These are phyloP conservation scores for Thymelicus sylvestris DNA, from an alignment of 2,888 invertebrate genomes.

Conservation along the genomic window DNA sequence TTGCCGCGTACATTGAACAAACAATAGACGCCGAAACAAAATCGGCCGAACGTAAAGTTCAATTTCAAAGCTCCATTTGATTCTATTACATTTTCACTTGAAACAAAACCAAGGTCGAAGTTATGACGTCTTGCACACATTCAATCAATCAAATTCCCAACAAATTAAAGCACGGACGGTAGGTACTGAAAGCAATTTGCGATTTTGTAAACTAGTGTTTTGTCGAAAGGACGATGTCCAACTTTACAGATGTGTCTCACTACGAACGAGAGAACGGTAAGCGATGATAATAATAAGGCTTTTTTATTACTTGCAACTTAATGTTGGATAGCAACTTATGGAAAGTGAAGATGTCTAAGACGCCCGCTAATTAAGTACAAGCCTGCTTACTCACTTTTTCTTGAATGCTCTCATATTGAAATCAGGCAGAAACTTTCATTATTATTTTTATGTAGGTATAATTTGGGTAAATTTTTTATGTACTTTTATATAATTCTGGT, in stretches of 20 bases:
- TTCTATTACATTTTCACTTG: neutral
- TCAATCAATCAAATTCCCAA: constrained; percentile 30
- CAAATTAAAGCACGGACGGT: constrained; percentile 25
- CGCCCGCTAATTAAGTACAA: too few species aligned
- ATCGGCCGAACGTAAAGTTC: neutral
- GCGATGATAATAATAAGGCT: neutral
- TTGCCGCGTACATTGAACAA: neutral
- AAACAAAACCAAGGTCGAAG: constrained; percentile 5
- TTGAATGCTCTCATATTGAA: too few species aligned
- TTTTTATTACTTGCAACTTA: neutral
- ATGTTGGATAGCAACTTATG: too few species aligned
- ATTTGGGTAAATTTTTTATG: too few species aligned
- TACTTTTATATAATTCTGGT: too few species aligned
- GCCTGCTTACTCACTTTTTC: too few species aligned
- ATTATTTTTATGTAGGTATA: too few species aligned
- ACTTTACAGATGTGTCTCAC: neutral
- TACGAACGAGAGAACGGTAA: neutral
- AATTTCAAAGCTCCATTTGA: neutral
- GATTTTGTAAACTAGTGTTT: constrained; percentile 34
- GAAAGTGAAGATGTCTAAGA: too few species aligned
- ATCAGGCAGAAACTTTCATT: too few species aligned
- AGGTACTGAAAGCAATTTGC: constrained; percentile 26
- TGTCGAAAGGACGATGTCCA: constrained; percentile 30
- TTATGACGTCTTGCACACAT: neutral
- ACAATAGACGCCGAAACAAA: neutral